Evolutionary conservation across 2,888 invertebrate species (phyloP), one percentile per base, ranked within the genome.

Genomic region (Leucophenga montana): DNA sequence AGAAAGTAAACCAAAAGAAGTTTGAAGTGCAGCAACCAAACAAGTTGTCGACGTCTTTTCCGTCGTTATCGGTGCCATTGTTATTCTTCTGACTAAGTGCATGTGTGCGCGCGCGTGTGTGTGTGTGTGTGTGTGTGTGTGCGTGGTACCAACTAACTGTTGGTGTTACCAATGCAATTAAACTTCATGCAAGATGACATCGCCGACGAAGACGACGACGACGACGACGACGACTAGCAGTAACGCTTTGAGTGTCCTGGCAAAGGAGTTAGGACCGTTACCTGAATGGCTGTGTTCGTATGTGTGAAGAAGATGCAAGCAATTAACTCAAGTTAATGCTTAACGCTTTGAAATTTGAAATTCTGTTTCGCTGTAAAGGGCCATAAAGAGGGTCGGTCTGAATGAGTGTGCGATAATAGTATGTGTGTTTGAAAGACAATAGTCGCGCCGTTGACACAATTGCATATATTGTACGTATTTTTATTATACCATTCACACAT

Each of bases 111-210:
- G n/a, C n/a, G n/a, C n/a, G 33, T 59, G 8, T 39, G 33, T 59
- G 39, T 39, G 33, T 14, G 16, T 59, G 59, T 56, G 56, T 56
- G 56, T 56, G 56, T 56, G 20, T 56, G 27, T 56, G 56, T 56
- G 56, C 13, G 22, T 22, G 8, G 14, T 20, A 53, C 5, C 57
- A n/a, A 31, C 22, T 22, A n/a, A 57, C 11, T 31, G 9, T 59
- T 27, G n/a, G 11, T 44, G 20, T 27, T 53, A 16, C 48, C 62
- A 33, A 65, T 66, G 20, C 65, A 66, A 65, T 44, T 53, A 59
- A 68, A 73, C 69, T 72, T 72, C 65, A 70, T 78, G 75, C 72
- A 78, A 77, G 64, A 64, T 81, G 78, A 74, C 79, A 77, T 71
- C 81, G 44, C 33, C 8, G 22, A 27, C 44, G 31, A 16, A 14